Base-by-base conservation (phyloP, 2,797 vertebrate species). In the Mico argentatus region DNA sequence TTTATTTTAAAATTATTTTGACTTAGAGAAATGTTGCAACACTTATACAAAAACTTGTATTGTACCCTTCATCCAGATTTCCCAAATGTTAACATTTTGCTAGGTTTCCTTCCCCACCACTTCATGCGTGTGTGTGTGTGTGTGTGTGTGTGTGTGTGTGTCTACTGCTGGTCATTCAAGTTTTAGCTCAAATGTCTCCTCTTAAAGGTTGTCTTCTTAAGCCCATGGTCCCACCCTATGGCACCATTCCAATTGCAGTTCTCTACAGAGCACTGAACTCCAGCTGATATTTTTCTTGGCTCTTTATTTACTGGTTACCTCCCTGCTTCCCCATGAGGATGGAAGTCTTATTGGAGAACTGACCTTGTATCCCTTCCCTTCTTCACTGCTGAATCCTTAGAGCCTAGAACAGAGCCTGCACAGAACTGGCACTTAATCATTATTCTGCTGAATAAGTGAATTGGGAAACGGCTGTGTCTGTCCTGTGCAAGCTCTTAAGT, bases 261-360 rank as follows among this genome's bases (percentile, higher is more conserved):
- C 75, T 77, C 39, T 76, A 19, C 39, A 76, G 52, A 76, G n/a
- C 17, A 1, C 33, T 94, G 46, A 89, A 24, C 44, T 94, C 82
- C 55, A 83, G 55, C 64, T 80, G 73, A 7, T 93, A 46, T 50
- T 97, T 94, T 80, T 50, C 86, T 93, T 96, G 84, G 79, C 85
- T 95, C 17, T 95, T 81, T 88, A 59, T 67, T 75, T 61, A 36
- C 83, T 57, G 50, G 89, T 50, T 57, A 26, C 70, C 92, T 90
- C 88, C 84, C 88, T 85, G 20, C 61, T 64, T 95, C 30, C 48
- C 1, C 11, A 24, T 15, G 30, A 77, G 57, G 73, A 70, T 61
- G 30, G 36, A 67, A 75, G 72, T 59, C 83, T 91, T 70, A 55
- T 64, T 46, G 64, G 50, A 44, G 36, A 46, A 44, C 3, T 75